Base-by-base conservation (phyloP, 2,888 invertebrate genomes). In the Rambutsinella grinnellia region DNA sequence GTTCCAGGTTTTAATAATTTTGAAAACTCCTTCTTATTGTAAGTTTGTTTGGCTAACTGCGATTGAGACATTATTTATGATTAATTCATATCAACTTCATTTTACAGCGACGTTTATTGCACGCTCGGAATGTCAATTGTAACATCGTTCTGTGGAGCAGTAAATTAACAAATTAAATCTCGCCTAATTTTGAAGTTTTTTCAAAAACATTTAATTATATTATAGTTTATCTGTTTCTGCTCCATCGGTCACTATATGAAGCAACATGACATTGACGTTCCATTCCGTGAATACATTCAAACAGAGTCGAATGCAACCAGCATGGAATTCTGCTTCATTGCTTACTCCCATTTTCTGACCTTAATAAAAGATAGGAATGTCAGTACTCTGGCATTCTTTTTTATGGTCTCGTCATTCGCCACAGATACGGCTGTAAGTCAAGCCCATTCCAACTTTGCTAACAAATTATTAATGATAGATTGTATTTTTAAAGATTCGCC, bases 151-250 rank as follows among this genome's bases (percentile, higher is more conserved):
- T 79, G 79, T 53, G 79, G 80, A 2, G 68, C 68, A 8, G n/a
- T n/a, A n/a, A n/a, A n/a, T n/a, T n/a, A n/a, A n/a, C n/a, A n/a
- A n/a, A n/a, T n/a, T n/a, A n/a, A n/a, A n/a, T n/a, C n/a, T n/a
- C n/a, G n/a, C n/a, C n/a, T n/a, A n/a, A n/a, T n/a, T n/a, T n/a
- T n/a, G n/a, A n/a, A n/a, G n/a, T n/a, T n/a, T n/a, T n/a, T n/a
- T n/a, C n/a, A n/a, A n/a, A n/a, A n/a, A n/a, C n/a, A n/a, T n/a
- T n/a, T n/a, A n/a, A n/a, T n/a, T n/a, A n/a, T n/a, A n/a, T n/a
- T n/a, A n/a, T n/a, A n/a, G n/a, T 10, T 82, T 10, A 79, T 82
- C 19, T 77, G 69, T 17, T 82, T 82, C 60, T 82, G 78, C 44
- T 75, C 78, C 0, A 71, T 82, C 56, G 79, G 79, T 0, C 78